Evolutionary conservation across 2,797 vertebrate genomes (phyloP).

Genomic region (Glossophaga mutica): DNA sequence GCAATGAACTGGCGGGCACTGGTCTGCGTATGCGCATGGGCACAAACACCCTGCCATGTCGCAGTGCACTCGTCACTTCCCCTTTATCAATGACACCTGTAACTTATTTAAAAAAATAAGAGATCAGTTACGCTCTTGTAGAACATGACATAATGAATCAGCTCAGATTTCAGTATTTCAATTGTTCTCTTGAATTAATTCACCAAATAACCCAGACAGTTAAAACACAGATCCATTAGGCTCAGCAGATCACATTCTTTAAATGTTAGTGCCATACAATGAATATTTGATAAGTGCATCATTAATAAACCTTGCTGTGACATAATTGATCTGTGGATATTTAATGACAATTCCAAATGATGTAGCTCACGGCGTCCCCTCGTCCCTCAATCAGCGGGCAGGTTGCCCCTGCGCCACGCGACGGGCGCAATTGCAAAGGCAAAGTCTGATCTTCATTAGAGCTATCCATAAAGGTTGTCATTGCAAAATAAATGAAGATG

Average conservation of each 20-base stretch:
- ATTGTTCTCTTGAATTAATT: conserved; percentile 63
- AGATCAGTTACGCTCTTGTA: conserved; percentile 27
- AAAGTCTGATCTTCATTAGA: conserved; percentile 67
- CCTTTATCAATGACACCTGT: neutral
- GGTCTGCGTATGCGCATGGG: fast-evolving
- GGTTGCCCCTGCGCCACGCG: neutral
- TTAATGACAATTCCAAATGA: conserved; percentile 60
- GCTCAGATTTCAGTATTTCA: conserved; percentile 50
- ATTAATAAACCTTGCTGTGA: conserved; percentile 71
- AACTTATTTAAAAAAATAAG: neutral
- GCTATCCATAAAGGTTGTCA: conserved; percentile 38
- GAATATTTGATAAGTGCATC: conserved; percentile 72
- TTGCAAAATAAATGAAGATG: conserved; percentile 68
- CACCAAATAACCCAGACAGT: conserved; percentile 61
- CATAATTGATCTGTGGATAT: conserved; percentile 63
- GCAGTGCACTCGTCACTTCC: neutral
- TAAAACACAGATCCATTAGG: conserved; percentile 58
- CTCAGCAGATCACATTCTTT: conserved; percentile 41
- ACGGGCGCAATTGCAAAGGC: conserved; percentile 36
- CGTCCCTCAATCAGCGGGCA: neutral
- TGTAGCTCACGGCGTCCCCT: neutral
- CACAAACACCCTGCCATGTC: neutral
- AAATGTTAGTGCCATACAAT: conserved; percentile 63
- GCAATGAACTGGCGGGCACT: fast-evolving
- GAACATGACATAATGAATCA: conserved; percentile 33